Evolutionary conservation across 2,113 vertebrate species (phyloP).

Genomic region (Amphilophus citrinellus): DNA sequence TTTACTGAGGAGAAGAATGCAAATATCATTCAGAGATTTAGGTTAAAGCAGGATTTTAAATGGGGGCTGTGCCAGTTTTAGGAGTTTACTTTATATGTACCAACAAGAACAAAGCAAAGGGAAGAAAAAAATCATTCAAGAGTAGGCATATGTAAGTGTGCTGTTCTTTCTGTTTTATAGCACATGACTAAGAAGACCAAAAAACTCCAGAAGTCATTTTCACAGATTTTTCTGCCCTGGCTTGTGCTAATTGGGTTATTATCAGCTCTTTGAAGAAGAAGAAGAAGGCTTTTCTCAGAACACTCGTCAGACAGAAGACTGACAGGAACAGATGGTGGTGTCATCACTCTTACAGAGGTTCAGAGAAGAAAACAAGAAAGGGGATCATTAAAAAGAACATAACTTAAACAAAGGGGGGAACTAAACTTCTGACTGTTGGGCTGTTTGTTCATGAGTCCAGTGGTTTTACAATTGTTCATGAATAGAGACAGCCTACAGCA

Average conservation of each 20-base stretch:
- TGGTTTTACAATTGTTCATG: background rate
- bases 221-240: conserved; percentile 1
- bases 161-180: background rate
- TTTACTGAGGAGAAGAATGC: conserved; percentile 29
- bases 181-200: background rate
- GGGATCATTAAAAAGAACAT: background rate
- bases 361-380: background rate
- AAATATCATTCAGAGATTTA: conserved; percentile 33
- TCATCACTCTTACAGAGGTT: background rate
- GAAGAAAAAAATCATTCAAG: background rate
- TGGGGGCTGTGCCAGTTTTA: background rate
- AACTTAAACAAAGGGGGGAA: background rate
- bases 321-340: conserved; percentile 3
- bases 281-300: background rate
- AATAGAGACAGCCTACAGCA: background rate
- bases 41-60: conserved; percentile 33
- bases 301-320: background rate
- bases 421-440: background rate
- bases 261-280: background rate
- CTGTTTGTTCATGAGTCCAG: background rate
- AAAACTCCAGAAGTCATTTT: background rate
- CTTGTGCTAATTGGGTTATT: conserved; percentile 15
- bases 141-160: background rate
- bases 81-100: conserved; percentile 7
- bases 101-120: background rate